Percentiles rank a stretch among this genome's conserved stretches.
These are phyloP conservation scores for Eupeodes luniger DNA, from an alignment of 2,888 invertebrate species.

Conservation along the genomic window DNA sequence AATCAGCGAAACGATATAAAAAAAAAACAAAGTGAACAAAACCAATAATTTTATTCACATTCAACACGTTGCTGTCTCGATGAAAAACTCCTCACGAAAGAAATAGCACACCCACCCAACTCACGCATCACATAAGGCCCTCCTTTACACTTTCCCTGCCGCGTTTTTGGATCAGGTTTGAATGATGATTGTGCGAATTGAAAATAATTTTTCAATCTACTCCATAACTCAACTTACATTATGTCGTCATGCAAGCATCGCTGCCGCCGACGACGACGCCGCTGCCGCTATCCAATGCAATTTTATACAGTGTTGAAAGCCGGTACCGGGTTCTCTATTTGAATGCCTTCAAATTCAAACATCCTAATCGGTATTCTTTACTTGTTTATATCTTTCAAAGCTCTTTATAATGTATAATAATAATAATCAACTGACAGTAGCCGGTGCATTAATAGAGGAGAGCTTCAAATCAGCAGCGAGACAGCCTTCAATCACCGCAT, in stretches of 20 bases:
- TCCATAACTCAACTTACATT: conserved; percentile 16
- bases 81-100: background rate
- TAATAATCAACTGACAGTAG: conserved; percentile 19
- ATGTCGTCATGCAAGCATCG: conserved; percentile 40
- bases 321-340: conserved; percentile 34
- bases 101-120: conserved; percentile 16
- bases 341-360: conserved; percentile 16
- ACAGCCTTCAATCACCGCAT: conserved; percentile 53
- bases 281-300: background rate
- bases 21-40: conserved; percentile 5
- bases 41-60: conserved; percentile 46
- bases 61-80: conserved; percentile 43
- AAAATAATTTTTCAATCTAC: conserved; percentile 10
- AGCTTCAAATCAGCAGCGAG: conserved; percentile 48
- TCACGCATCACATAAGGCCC: conserved; percentile 3
- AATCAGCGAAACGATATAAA: background rate
- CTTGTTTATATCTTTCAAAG: conserved; percentile 45
- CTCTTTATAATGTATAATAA: conserved; percentile 47
- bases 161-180: conserved; percentile 7
- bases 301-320: background rate
- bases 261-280: background rate
- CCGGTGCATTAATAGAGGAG: conserved; percentile 27
- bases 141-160: background rate
- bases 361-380: conserved; percentile 61
- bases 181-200: conserved; percentile 60